These are phyloP conservation scores for Lacerta bilineata DNA, from an alignment of 2,797 vertebrate species.

Conservation along the genomic window DNA sequence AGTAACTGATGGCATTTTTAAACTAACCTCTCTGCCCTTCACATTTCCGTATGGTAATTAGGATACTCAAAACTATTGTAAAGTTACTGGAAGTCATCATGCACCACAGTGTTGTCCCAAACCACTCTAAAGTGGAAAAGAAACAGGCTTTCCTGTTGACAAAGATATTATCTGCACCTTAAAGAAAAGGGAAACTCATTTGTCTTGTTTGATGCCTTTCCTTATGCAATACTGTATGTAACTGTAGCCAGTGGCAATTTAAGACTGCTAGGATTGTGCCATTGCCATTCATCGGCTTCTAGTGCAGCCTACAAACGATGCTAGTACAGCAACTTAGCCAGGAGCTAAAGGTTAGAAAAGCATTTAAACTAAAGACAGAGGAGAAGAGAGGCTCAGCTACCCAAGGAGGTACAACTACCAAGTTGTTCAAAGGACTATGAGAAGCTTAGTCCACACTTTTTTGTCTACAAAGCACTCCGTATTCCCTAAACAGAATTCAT, in stretches of 20 bases:
- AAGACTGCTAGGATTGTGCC: background rate
- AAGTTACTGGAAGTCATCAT: background rate
- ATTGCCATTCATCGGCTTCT: background rate
- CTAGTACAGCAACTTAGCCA: no score
- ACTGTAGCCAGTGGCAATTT: background rate
- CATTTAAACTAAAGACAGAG: no score
- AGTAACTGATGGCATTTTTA: background rate
- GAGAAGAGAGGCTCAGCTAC: background rate
- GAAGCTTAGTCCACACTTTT: background rate
- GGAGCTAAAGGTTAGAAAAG: background rate
- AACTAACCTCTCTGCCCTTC: background rate
- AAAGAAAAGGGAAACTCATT: fast-evolving
- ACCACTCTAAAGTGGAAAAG: constrained; percentile 15
- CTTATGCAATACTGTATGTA: background rate
- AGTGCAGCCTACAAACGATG: background rate
- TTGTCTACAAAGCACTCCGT: background rate
- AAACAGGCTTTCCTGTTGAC: background rate
- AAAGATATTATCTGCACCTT: background rate
- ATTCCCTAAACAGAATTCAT: no score
- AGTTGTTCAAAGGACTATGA: background rate
- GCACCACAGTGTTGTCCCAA: background rate
- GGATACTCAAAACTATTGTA: background rate
- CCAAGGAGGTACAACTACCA: background rate
- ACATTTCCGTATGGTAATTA: background rate
- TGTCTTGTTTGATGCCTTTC: constrained; percentile 20